Percentiles rank a stretch among this genome's conserved stretches.
Evolutionary conservation across 2,888 invertebrate genomes (phyloP).

Genomic region (Corythucha ciliata): DNA sequence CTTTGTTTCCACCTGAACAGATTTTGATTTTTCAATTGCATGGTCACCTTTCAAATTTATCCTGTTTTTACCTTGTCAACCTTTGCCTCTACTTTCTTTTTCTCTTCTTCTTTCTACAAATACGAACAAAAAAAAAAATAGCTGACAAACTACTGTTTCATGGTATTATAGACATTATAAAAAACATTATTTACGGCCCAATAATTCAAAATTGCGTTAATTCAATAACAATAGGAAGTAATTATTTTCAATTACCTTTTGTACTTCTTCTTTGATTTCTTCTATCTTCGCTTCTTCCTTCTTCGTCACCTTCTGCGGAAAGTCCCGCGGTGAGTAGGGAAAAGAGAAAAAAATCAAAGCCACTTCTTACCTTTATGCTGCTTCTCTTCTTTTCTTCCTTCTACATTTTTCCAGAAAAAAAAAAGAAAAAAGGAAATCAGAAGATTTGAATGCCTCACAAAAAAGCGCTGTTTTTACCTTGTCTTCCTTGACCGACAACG

Average conservation of each 20-base stretch:
- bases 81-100: too few relatives aligned
- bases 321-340: too few relatives aligned
- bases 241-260: slow-evolving; percentile 11
- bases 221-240: not conserved
- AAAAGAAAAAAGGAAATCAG: not conserved
- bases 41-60: too few relatives aligned
- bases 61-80: too few relatives aligned
- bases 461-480: not conserved
- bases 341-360: too few relatives aligned
- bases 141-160: not conserved
- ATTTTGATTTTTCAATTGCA: too few relatives aligned
- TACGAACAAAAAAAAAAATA: too few relatives aligned
- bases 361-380: slow-evolving; percentile 22
- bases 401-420: too few relatives aligned
- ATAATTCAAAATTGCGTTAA: not conserved
- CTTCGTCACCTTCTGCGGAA: slow-evolving; percentile 22
- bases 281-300: slow-evolving; percentile 20
- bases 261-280: slow-evolving; percentile 20
- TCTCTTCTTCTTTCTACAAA: too few relatives aligned
- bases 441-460: not conserved
- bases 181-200: too few relatives aligned
- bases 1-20: too few relatives aligned
- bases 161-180: not conserved
- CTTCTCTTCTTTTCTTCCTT: slow-evolving; percentile 19
- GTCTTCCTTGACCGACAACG: not conserved